Evolutionary conservation across 2,113 vertebrate genomes (phyloP).

Genomic region (Tachysurus fulvidraco): DNA sequence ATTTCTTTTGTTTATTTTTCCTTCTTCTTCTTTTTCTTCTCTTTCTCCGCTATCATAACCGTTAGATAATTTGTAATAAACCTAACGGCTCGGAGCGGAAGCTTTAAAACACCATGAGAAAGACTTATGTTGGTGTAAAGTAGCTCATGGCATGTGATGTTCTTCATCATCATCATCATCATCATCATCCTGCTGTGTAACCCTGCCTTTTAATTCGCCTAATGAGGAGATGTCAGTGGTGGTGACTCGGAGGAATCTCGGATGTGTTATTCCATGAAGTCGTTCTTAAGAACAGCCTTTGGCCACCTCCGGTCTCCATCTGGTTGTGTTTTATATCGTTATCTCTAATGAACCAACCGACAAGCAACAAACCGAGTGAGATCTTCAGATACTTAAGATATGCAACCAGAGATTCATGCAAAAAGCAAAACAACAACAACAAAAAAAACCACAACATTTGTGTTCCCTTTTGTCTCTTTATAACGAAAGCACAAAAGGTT

Average conservation of each 20-base stretch:
- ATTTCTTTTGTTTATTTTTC: background rate
- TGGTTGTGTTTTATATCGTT: slow-evolving; percentile 11
- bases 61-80: background rate
- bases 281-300: slow-evolving; percentile 30
- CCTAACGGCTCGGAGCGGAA: background rate
- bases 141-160: background rate
- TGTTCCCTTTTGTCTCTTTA: background rate
- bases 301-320: slow-evolving; percentile 1
- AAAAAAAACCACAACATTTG: too few relatives aligned
- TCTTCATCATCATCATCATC: background rate
- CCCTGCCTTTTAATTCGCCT: slow-evolving; percentile 54
- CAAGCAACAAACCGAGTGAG: background rate
- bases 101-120: too few relatives aligned
- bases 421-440: background rate
- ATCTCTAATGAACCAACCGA: background rate
- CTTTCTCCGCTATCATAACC: background rate
- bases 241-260: slow-evolving; percentile 46
- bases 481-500: too few relatives aligned
- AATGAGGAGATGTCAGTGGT: slow-evolving; percentile 56
- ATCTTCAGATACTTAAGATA: background rate
- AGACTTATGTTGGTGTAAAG: background rate
- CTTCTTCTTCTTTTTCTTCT: background rate
- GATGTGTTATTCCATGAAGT: background rate
- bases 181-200: slow-evolving; percentile 27
- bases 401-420: background rate